A percentile compares a stretch with the other conserved stretches of the same genome.
phyloP scores from a whole-genome alignment of 2,113 vertebrate genomes.

The Rutilus rutilus region DNA sequence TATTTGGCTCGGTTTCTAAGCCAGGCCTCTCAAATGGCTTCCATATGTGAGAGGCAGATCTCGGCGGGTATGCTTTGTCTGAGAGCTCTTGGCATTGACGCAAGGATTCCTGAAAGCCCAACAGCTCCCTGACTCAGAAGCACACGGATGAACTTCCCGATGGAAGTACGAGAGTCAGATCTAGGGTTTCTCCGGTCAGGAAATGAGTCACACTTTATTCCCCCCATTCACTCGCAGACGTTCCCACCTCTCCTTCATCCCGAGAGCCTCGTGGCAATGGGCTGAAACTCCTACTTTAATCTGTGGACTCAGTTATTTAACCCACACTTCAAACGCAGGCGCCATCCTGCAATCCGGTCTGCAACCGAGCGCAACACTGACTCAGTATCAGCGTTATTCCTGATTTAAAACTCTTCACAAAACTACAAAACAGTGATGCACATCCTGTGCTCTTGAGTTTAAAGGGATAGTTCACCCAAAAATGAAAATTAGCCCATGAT shows the following conservation, averaged over 20 bases:
- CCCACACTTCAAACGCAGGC: slow-evolving; percentile 75
- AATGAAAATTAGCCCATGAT: no score
- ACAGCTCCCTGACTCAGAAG: slow-evolving; percentile 65
- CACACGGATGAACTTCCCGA: slow-evolving; percentile 71
- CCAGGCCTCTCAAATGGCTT: slow-evolving; percentile 22
- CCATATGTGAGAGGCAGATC: slow-evolving; percentile 59
- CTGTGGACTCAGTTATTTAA: slow-evolving; percentile 79
- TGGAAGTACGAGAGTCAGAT: slow-evolving; percentile 67
- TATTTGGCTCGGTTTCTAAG: background rate
- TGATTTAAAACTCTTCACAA: background rate
- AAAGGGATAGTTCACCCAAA: background rate
- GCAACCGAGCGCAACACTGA: background rate
- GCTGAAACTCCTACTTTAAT: slow-evolving; percentile 78
- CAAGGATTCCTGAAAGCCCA: slow-evolving; percentile 70
- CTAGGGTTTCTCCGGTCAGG: slow-evolving; percentile 72
- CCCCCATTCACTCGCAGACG: slow-evolving; percentile 4
- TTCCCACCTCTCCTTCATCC: background rate
- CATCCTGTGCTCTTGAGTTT: background rate
- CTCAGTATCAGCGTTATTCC: background rate
- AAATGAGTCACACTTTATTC: slow-evolving; percentile 23
- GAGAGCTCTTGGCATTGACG: slow-evolving; percentile 55
- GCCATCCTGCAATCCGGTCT: slow-evolving; percentile 51
- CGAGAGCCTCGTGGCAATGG: slow-evolving; percentile 47
- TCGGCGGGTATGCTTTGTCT: slow-evolving; percentile 62
- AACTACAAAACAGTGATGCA: background rate